Base-by-base conservation (phyloP, 53 echinoderm and acorn worm genomes). In the Arbacia lixula region DNA sequence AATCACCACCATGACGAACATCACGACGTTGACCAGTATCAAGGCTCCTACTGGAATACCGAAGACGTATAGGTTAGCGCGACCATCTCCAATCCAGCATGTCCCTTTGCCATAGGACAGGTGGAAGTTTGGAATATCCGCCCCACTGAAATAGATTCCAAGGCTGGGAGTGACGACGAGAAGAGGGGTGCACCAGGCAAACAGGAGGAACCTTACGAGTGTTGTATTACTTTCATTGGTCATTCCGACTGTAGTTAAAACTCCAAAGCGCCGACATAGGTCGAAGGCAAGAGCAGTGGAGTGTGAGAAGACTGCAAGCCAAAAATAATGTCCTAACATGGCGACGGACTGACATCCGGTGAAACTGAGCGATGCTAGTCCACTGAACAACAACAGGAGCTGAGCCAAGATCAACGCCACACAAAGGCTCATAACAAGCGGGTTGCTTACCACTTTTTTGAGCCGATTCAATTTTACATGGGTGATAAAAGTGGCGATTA, bases 61-160 rank as follows among this genome's bases (percentile, higher is more conserved):
- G 61, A 93, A 90, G n/a, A 87, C 81, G 36, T 83, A 34, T 16
- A 90, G 5, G 42, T 86, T 86, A 27, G 87, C 90, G 31, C 21
- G 24, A 3, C 60, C 81, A 33, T 87, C 81, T 3, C 83, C 71
- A 19, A 93, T 72, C 93, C 93, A 93, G 24, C 93, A 93, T 27
- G 60, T 60, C 8, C 22, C 51, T 2, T 36, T 66, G 0, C 71
- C 78, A 60, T 90, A 93, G 19, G 51, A 64, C 1, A 90, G 62
- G 29, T 72, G 82, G 33, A 90, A 50, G 0, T 74, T 53, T 31
- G 76, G 35, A 27, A 41, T 9, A 20, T 41, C 43, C 74, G 83
- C 74, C 41, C 43, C 90, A 27, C 86, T 86, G 8, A 87, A 62
- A 40, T 88, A 86, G 24, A 92, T 69, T 16, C 64, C 61, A 14